These are phyloP conservation scores for Chrysopilus asiliformis DNA, from an alignment of 2,888 invertebrate genomes.

Conservation along the genomic window DNA sequence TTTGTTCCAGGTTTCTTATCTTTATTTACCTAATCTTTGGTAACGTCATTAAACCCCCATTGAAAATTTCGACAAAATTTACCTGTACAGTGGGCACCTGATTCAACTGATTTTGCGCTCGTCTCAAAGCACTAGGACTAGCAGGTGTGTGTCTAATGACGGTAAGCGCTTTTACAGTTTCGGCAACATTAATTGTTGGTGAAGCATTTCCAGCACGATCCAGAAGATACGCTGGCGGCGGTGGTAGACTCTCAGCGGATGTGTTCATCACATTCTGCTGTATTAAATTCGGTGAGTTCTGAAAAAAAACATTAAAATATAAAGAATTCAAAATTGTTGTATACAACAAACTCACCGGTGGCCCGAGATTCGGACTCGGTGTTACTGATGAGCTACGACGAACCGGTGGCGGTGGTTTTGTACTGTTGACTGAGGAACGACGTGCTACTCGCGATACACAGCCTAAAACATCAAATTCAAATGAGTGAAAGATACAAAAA, in stretches of 20 bases:
- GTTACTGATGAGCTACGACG: constrained; percentile 58
- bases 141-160: constrained; percentile 77
- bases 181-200: constrained; percentile 54
- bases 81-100: constrained; percentile 13
- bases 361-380: constrained; percentile 29
- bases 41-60: too few relatives aligned
- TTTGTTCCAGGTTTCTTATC: too few relatives aligned
- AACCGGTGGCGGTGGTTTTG: constrained; percentile 70
- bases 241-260: constrained; percentile 34
- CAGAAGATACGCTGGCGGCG: constrained; percentile 34
- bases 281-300: constrained; percentile 19
- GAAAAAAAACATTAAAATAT: constrained; percentile 4
- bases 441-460: constrained; percentile 33
- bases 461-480: constrained; percentile 15
- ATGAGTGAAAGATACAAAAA: not conserved
- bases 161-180: constrained; percentile 73
- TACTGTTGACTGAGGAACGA: constrained; percentile 34
- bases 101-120: constrained; percentile 28
- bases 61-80: too few relatives aligned
- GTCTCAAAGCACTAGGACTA: constrained; percentile 61
- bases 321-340: not conserved
- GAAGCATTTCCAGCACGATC: constrained; percentile 21
- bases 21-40: too few relatives aligned
- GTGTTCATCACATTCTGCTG: constrained; percentile 25
- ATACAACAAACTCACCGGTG: constrained; percentile 25